These are phyloP conservation scores for Pterocles burchelli DNA, from an alignment of 2,113 vertebrate species.

Conservation along the genomic window DNA sequence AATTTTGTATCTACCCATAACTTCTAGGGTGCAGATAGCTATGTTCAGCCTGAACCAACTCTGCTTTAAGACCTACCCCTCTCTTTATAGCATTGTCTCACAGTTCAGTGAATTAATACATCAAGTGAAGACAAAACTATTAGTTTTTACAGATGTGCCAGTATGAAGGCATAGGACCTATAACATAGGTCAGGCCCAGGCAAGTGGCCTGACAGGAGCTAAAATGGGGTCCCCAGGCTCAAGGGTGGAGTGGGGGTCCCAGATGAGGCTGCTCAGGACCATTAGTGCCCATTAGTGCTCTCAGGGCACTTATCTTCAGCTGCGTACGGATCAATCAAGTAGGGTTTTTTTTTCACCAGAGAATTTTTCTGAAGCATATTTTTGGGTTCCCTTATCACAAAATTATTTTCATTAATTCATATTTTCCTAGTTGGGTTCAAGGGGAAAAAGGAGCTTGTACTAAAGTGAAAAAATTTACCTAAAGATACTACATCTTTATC, in stretches of 20 bases:
- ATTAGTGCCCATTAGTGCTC: neutral
- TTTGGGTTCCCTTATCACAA: neutral
- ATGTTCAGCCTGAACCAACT: neutral
- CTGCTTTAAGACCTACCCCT: neutral
- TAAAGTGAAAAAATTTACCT: neutral
- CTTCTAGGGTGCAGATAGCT: neutral
- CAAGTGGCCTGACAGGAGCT: fast-evolving
- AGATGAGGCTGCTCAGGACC: neutral
- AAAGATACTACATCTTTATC: neutral
- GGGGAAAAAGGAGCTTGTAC: neutral
- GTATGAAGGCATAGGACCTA: neutral
- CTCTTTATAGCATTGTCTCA: neutral
- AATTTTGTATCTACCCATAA: neutral
- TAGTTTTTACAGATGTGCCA: neutral
- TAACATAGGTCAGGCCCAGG: fast-evolving
- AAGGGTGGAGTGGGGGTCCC: neutral
- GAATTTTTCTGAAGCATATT: neutral
- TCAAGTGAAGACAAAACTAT: neutral
- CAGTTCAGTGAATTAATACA: neutral
- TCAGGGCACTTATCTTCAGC: neutral
- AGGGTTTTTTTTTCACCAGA: fast-evolving
- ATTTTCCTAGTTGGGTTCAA: neutral
- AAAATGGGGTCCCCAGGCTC: neutral
- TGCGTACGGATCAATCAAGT: neutral
- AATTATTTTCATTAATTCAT: neutral